phyloP scores from a whole-genome alignment of 2,888 invertebrate species.

The Andrena chrysosceles region DNA sequence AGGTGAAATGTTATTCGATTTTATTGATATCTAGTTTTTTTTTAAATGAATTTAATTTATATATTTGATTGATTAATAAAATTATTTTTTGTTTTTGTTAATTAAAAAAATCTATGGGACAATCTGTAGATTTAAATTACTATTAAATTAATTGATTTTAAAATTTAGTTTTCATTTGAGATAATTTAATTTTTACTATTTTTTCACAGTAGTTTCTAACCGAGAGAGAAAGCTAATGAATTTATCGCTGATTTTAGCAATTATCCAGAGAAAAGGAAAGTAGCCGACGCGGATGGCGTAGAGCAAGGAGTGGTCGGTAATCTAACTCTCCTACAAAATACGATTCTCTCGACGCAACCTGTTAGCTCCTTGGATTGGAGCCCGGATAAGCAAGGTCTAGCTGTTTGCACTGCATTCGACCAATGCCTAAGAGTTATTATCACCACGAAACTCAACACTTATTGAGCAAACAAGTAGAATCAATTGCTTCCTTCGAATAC shows the following conservation, averaged over 20 bases:
- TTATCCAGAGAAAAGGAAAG: constrained; percentile 92
- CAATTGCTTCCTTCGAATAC: not conserved
- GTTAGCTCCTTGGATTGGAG: constrained; percentile 97
- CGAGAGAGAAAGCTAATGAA: not conserved
- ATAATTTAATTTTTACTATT: too few species aligned
- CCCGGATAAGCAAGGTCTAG: constrained; percentile 94
- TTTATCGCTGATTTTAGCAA: constrained; percentile 84
- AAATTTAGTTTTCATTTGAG: too few species aligned
- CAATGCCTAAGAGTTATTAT: constrained; percentile 94
- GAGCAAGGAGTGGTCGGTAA: constrained; percentile 92
- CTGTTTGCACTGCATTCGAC: constrained; percentile 96
- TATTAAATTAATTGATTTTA: too few species aligned
- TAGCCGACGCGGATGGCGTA: constrained; percentile 90
- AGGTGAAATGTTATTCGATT: too few species aligned
- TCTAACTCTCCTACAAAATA: constrained; percentile 91
- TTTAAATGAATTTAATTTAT: too few species aligned
- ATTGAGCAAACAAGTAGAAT: constrained; percentile 79
- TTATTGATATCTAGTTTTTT: too few species aligned
- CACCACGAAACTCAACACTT: constrained; percentile 94
- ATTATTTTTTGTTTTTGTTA: too few species aligned
- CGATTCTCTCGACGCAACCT: constrained; percentile 94
- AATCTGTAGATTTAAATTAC: too few species aligned
- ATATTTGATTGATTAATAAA: too few species aligned
- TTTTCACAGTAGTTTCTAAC: not conserved
- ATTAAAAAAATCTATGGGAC: too few species aligned